These are phyloP conservation scores for Rhagoletis zephyria DNA, from an alignment of 1,140 invertebrate species.

Conservation along the genomic window DNA sequence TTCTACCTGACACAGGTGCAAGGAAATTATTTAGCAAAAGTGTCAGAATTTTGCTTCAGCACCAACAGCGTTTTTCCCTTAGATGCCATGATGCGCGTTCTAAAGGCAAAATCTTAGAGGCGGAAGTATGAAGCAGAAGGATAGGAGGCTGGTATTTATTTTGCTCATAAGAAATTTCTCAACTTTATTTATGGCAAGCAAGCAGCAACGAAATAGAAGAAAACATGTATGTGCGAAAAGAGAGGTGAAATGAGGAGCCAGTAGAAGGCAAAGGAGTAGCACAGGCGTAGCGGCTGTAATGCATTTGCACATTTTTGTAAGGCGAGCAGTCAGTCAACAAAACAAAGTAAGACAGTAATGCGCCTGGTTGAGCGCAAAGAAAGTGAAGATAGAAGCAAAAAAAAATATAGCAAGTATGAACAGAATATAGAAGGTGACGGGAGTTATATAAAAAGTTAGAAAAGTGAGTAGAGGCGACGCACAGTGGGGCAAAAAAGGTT, in stretches of 20 bases:
- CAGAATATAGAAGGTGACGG: neutral
- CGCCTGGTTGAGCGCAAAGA: neutral
- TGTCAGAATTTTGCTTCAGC: slow-evolving; percentile 54
- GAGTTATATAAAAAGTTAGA: neutral
- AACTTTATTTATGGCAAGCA: slow-evolving; percentile 53
- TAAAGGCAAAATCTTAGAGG: no score
- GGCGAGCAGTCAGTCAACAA: neutral
- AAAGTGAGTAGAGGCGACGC: no score
- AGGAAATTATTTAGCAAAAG: slow-evolving; percentile 59
- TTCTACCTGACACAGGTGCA: slow-evolving; percentile 25
- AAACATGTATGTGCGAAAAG: neutral
- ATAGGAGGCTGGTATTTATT: neutral
- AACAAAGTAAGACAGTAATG: neutral
- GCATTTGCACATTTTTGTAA: slow-evolving; percentile 18
- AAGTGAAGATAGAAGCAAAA: neutral
- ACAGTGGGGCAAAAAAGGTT: no score
- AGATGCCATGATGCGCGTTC: neutral
- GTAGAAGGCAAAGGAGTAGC: neutral
- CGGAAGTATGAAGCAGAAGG: neutral
- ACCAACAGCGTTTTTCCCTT: neutral
- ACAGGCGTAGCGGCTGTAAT: neutral
- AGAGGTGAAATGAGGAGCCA: neutral
- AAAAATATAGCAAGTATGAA: neutral
- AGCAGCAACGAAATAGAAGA: neutral
- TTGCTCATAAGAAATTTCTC: slow-evolving; percentile 45